Evolutionary conservation across 2,797 vertebrate species (phyloP).

Genomic region (Pitangus sulphuratus): DNA sequence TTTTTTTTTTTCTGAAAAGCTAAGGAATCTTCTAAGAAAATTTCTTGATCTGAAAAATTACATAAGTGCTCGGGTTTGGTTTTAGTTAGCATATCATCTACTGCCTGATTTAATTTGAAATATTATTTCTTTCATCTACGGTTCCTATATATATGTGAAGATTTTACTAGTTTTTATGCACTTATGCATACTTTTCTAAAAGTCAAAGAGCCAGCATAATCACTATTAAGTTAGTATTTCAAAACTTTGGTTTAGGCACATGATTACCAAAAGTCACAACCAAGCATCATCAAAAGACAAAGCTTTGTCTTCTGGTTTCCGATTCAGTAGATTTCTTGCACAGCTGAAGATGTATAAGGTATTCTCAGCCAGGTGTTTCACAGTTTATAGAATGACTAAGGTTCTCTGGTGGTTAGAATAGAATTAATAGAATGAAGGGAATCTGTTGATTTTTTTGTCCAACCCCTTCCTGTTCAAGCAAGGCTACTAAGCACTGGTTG

Average conservation of each 20-base stretch:
- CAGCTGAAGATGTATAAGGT: neutral
- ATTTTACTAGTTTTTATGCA: neutral
- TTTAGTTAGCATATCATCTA: neutral
- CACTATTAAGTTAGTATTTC: neutral
- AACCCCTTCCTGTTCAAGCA: neutral
- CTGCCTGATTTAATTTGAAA: neutral
- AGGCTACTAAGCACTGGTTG: accelerated
- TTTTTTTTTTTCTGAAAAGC: neutral
- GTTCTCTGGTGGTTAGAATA: neutral
- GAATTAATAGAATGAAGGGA: neutral
- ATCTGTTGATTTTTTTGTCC: neutral
- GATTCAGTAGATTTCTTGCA: neutral
- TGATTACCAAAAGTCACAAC: neutral
- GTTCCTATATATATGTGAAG: neutral
- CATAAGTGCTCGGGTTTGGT: neutral
- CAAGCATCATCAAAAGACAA: neutral
- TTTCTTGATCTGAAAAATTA: neutral
- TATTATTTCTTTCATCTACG: neutral
- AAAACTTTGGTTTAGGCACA: neutral
- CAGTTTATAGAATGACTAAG: neutral
- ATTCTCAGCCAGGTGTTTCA: neutral
- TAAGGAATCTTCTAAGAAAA: neutral
- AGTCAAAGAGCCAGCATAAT: neutral
- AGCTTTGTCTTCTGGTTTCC: neutral
- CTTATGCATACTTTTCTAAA: neutral